A percentile compares a stretch with the other conserved stretches of the same genome.
phyloP scores from a whole-genome alignment of 2,113 vertebrate species.

The Formicarius rufipectus region DNA sequence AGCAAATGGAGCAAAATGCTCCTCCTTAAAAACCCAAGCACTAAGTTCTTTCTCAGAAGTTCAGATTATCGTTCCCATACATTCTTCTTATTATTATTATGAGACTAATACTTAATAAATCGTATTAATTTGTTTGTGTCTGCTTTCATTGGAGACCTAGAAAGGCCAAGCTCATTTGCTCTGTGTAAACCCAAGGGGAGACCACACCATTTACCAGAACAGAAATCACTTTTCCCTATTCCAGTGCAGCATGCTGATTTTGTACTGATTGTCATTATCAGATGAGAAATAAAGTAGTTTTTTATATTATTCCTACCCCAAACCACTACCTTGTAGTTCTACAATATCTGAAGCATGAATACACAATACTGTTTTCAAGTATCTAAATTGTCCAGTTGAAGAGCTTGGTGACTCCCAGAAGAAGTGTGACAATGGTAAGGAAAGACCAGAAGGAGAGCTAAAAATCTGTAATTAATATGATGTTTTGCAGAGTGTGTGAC shows the following conservation, averaged over 20 bases:
- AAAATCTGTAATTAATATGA: neutral
- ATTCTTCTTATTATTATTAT: neutral
- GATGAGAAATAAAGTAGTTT: neutral
- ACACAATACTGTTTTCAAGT: neutral
- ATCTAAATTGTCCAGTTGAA: neutral
- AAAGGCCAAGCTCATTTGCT: neutral
- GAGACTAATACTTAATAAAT: neutral
- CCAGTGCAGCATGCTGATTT: neutral
- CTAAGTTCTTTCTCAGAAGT: neutral
- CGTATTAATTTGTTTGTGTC: neutral
- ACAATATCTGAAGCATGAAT: neutral
- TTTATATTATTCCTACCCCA: neutral
- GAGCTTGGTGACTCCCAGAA: neutral
- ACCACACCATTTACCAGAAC: neutral
- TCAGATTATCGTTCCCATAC: neutral
- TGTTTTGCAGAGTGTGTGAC: neutral
- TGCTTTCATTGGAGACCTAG: neutral
- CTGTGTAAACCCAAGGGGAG: neutral
- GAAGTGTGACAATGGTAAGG: neutral
- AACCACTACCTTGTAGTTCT: neutral
- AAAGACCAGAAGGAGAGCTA: neutral
- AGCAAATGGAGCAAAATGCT: neutral
- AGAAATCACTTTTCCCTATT: neutral
- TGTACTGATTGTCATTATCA: neutral
- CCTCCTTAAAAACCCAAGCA: neutral